These are phyloP conservation scores for Andrena minutula DNA, from an alignment of 2,888 invertebrate genomes.

Conservation along the genomic window DNA sequence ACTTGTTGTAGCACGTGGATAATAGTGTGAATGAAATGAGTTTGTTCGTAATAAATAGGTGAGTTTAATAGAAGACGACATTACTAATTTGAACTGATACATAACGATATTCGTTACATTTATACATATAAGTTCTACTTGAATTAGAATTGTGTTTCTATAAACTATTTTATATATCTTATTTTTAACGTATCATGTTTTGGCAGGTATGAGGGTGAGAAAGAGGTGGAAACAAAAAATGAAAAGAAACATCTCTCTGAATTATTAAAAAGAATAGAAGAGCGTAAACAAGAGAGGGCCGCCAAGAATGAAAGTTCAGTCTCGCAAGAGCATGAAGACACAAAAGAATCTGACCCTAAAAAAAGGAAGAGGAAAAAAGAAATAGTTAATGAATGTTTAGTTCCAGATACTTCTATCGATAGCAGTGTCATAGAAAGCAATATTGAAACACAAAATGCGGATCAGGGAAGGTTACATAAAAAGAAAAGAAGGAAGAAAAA, in stretches of 20 bases:
- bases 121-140: background rate
- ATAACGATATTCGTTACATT: background rate
- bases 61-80: conserved; percentile 55
- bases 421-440: background rate
- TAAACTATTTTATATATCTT: conserved; percentile 4
- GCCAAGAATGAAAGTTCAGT: conserved; percentile 29
- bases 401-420: conserved; percentile 2
- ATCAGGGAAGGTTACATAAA: conserved; percentile 8
- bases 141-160: conserved; percentile 10
- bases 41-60: conserved; percentile 91
- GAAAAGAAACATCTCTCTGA: conserved; percentile 73
- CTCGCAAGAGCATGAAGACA: conserved; percentile 16
- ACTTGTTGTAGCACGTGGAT: conserved; percentile 25
- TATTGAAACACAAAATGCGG: background rate
- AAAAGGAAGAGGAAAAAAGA: conserved; percentile 58
- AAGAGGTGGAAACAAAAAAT: conserved; percentile 67
- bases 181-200: conserved; percentile 27
- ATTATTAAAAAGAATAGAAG: conserved; percentile 75
- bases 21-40: conserved; percentile 86
- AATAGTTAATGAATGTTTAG: background rate
- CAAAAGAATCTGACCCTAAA: conserved; percentile 18
- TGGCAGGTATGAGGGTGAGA: conserved; percentile 77
- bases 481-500: conserved; percentile 43
- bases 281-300: conserved; percentile 75
- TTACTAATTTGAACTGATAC: background rate